Conservation (phyloP, 64 coral and sea anemone genomes). For the Montipora foliosa region DNA sequence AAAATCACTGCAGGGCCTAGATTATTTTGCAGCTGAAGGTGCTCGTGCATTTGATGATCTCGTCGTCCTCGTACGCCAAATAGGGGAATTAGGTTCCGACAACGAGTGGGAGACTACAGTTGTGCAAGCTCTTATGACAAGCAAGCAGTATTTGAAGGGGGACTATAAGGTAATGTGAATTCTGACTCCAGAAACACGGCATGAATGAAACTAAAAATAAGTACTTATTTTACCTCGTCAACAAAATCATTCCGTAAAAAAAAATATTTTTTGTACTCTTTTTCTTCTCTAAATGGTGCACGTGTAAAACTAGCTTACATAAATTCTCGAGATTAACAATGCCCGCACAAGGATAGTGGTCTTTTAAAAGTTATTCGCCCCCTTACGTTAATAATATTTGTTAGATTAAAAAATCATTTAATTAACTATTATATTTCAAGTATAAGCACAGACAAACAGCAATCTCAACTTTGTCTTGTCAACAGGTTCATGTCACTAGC, state of each 20-base stretch:
- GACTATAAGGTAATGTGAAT: slow-evolving; percentile 20
- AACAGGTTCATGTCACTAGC: slow-evolving; percentile 54
- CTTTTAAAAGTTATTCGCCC: background rate
- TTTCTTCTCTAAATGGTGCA: background rate
- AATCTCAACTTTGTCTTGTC: background rate
- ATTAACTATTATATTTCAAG: background rate
- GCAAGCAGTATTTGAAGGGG: slow-evolving; percentile 34
- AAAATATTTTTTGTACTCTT: background rate
- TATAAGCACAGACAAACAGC: background rate
- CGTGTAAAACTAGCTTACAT: background rate
- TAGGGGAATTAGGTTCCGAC: background rate
- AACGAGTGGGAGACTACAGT: slow-evolving; percentile 21
- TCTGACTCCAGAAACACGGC: background rate
- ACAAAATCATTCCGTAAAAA: background rate
- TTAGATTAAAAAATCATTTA: background rate
- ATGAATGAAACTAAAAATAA: background rate
- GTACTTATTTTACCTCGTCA: background rate
- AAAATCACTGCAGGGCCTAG: too few species aligned
- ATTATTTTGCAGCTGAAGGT: too few species aligned
- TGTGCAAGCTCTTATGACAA: background rate
- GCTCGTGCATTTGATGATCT: slow-evolving; percentile 23
- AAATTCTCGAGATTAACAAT: too few species aligned
- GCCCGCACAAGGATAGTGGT: too few species aligned
- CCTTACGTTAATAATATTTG: background rate
- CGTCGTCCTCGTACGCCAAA: background rate